These are phyloP conservation scores for Rhinatrema bivittatum DNA, from an alignment of 2,797 vertebrate genomes.

Conservation along the genomic window DNA sequence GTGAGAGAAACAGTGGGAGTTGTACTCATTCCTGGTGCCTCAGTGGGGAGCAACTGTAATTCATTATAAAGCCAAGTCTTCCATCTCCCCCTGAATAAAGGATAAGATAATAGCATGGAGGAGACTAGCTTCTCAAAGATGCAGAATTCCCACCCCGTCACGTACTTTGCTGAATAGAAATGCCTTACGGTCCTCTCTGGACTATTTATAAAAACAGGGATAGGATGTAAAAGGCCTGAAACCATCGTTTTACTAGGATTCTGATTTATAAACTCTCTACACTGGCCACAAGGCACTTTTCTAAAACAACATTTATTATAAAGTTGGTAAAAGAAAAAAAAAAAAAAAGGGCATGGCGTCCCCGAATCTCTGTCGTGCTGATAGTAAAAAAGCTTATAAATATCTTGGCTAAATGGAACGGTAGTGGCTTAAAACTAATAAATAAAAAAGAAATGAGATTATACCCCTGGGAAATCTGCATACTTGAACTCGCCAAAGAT, in stretches of 20 bases:
- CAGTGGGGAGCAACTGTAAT: neutral
- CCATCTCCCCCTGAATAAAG: neutral
- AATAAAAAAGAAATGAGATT: too few species aligned
- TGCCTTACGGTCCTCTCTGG: too few species aligned
- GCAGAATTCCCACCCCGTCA: neutral
- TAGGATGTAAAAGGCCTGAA: neutral
- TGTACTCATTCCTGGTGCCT: conserved; percentile 8
- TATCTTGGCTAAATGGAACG: too few species aligned
- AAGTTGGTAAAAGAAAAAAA: too few species aligned
- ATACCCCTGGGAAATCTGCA: too few species aligned
- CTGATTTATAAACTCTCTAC: neutral
- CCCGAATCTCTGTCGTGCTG: too few species aligned
- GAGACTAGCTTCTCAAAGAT: neutral
- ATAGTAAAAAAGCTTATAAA: too few species aligned
- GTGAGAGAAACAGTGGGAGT: neutral
- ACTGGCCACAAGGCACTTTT: accelerated
- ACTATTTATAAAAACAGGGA: neutral
- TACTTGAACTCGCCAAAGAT: too few species aligned
- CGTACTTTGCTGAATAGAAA: too few species aligned
- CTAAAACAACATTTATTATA: too few species aligned
- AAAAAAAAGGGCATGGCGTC: too few species aligned
- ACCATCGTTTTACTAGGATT: neutral
- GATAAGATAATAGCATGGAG: neutral
- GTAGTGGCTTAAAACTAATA: too few species aligned
- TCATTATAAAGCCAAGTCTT: neutral